Evolutionary conservation across 1,140 invertebrate genomes (phyloP), one percentile per base, ranked within the genome.

Genomic region (Nasonia longicornis): DNA sequence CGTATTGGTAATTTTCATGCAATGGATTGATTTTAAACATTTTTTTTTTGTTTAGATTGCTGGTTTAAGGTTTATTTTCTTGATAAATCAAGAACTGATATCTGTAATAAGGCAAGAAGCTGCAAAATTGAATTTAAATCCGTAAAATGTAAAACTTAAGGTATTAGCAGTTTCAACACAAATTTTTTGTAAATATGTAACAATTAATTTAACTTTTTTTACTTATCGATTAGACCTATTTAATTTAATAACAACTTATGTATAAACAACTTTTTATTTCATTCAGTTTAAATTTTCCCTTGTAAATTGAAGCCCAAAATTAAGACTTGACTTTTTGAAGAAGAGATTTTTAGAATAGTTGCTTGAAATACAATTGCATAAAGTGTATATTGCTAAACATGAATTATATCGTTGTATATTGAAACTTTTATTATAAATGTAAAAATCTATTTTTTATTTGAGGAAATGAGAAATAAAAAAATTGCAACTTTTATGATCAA

Each of bases 21-120:
- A 69, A 29, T 77, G 81, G 1, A 74, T 31, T 76, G 14, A 76
- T 52, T 75, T 73, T 67, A 63, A 72, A 58, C n/a, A 76, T 69
- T 86, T 26, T 69, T 86, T 84, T 84, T 76, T 11, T 66, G 38
- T 92, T 85, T 91, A 96, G 95, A 96, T 98, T 86, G 94, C 96
- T 31, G 96, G 96, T 81, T 91, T 98, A 38, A 93, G 96, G 82
- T 98, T 98, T 90, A 96, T 97, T 84, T 98, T 98, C 89, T 93
- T 97, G 66, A 95, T 98, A 75, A 98, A 98, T 90, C 96, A 97
- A 89, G 97, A 98, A 85, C 91, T 98, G 26, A 96, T 98, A 82
- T 96, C 94, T 87, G 94, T 94, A 31, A 96, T 97, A 84, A 92
- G 95, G 72, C 94, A 95, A 88, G 96, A 97, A 90, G 94, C 95